Percentiles rank a stretch among this genome's conserved stretches.
These are phyloP conservation scores for Dipus sagitta DNA, from an alignment of 2,797 vertebrate genomes.

Conservation along the genomic window DNA sequence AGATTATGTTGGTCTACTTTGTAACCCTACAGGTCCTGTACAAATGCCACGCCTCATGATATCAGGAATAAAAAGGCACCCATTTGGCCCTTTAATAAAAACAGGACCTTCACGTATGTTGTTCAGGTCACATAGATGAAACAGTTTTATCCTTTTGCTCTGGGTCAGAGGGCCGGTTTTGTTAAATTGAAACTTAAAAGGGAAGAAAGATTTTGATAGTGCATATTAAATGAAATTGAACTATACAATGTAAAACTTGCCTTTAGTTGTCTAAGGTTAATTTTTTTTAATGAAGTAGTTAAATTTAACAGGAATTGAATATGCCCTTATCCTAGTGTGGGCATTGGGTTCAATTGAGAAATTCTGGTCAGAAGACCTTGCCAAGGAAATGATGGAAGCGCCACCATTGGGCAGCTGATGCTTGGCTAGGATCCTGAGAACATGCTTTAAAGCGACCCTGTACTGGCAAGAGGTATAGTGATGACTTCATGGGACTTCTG, in stretches of 20 bases:
- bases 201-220: not conserved
- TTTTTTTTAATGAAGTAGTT: not conserved
- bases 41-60: not conserved
- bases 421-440: slow-evolving; percentile 78
- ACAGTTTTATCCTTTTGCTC: slow-evolving; percentile 1
- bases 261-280: not conserved
- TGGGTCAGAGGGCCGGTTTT: not conserved
- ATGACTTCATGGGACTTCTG: slow-evolving; percentile 83
- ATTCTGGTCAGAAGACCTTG: slow-evolving; percentile 59
- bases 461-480: slow-evolving; percentile 70
- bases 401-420: slow-evolving; percentile 75
- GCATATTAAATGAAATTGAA: slow-evolving; percentile 39
- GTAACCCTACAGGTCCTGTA: not conserved
- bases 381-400: slow-evolving; percentile 72
- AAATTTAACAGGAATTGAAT: not conserved
- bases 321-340: not conserved
- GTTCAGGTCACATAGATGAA: not conserved
- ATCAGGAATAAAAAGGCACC: not conserved
- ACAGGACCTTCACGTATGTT: not conserved
- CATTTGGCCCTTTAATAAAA: not conserved
- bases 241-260: not conserved
- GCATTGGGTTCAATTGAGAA: not conserved
- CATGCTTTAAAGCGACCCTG: slow-evolving; percentile 80
- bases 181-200: slow-evolving; percentile 36
- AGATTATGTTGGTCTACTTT: slow-evolving; percentile 12